Conservation (phyloP, 2,888 invertebrate genomes). For the Protonemura montana region DNA sequence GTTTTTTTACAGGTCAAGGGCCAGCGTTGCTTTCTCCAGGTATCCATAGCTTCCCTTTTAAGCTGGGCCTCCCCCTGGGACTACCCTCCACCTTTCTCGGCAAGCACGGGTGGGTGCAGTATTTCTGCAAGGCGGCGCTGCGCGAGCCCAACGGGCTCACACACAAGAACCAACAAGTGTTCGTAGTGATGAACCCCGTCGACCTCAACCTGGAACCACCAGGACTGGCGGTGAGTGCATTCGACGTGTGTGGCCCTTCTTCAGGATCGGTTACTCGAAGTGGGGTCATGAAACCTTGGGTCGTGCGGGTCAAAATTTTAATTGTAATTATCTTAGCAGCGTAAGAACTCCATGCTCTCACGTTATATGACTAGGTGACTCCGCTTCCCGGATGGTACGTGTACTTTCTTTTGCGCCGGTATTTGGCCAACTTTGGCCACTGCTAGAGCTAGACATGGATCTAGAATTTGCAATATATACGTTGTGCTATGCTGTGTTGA, state of each 20-base stretch:
- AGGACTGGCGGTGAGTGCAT: constrained; percentile 78
- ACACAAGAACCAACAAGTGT: constrained; percentile 96
- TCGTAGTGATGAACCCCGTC: constrained; percentile 95
- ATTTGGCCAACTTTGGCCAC: no score
- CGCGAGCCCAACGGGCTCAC: constrained; percentile 88
- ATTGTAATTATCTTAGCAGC: no score
- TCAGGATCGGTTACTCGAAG: no score
- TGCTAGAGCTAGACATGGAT: no score
- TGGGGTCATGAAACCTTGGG: no score
- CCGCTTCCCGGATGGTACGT: no score
- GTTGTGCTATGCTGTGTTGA: no score
- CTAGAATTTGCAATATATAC: no score
- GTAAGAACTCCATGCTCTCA: no score
- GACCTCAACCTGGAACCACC: constrained; percentile 90
- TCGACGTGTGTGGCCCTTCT: background rate
- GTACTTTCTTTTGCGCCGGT: no score
- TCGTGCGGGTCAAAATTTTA: no score
- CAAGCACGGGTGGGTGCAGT: constrained; percentile 95
- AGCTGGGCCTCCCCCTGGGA: constrained; percentile 87
- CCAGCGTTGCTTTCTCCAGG: constrained; percentile 87
- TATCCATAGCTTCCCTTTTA: constrained; percentile 94
- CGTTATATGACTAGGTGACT: no score
- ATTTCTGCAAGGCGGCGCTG: constrained; percentile 89
- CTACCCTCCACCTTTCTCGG: constrained; percentile 92
- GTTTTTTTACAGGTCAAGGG: constrained; percentile 71